These are phyloP conservation scores for Eulemur mongoz DNA, from an alignment of 2,797 vertebrate genomes.

Conservation along the genomic window DNA sequence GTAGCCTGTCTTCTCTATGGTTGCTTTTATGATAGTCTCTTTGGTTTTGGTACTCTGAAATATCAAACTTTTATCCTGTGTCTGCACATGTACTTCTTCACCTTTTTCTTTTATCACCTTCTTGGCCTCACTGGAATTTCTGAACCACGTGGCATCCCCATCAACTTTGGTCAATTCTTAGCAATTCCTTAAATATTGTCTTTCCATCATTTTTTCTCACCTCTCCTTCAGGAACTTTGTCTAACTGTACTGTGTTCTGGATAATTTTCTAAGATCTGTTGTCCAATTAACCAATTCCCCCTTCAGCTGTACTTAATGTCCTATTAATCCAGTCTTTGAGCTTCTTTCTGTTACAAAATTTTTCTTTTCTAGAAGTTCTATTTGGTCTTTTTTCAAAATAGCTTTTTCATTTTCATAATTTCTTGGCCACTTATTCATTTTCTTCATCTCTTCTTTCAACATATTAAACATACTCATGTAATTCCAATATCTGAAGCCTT, in stretches of 20 bases:
- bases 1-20: neutral
- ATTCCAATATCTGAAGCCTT: neutral
- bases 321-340: conserved; percentile 3
- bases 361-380: conserved; percentile 31
- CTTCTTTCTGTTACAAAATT: neutral
- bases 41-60: conserved; percentile 7
- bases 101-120: conserved; percentile 5
- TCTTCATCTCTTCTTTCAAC: conserved; percentile 11
- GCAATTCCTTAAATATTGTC: neutral
- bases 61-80: neutral
- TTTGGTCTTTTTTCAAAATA: neutral
- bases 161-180: conserved; percentile 33
- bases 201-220: neutral
- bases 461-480: conserved; percentile 20
- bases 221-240: conserved; percentile 28
- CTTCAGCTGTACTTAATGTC: neutral
- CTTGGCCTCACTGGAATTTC: neutral
- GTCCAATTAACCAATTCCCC: neutral
- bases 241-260: neutral
- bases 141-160: neutral
- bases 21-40: conserved; percentile 9
- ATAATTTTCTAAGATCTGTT: conserved; percentile 22
- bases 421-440: neutral
- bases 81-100: neutral
- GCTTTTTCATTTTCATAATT: neutral